Percentiles rank a stretch among this genome's conserved stretches.
phyloP scores from a whole-genome alignment of 2,113 vertebrate species.

The Gambusia holbrooki region DNA sequence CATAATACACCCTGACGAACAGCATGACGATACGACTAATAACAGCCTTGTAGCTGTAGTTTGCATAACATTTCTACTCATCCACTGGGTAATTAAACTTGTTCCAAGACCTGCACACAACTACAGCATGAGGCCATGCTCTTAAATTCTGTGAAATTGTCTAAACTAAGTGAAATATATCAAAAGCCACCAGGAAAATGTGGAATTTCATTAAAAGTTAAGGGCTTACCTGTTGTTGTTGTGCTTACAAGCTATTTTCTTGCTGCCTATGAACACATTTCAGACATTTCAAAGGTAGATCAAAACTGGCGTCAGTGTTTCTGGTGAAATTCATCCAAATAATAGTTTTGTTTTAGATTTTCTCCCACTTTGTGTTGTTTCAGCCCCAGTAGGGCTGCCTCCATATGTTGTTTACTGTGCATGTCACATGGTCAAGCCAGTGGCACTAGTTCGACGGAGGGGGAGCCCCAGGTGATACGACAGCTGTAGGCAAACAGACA shows the following conservation, averaged over 20 bases:
- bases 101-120: slow-evolving; percentile 24
- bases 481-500: slow-evolving; percentile 57
- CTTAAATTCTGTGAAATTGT: not conserved
- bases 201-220: not conserved
- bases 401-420: slow-evolving; percentile 66
- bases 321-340: not conserved
- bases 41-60: slow-evolving; percentile 60
- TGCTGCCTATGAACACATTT: too few relatives aligned
- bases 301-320: too few relatives aligned
- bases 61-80: slow-evolving; percentile 44
- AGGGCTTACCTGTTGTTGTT: too few relatives aligned
- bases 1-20: slow-evolving; percentile 71
- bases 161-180: not conserved
- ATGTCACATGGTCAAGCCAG: slow-evolving; percentile 60
- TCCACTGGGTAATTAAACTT: slow-evolving; percentile 41
- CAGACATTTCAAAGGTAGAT: too few relatives aligned
- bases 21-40: slow-evolving; percentile 68
- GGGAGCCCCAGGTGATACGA: slow-evolving; percentile 55
- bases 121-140: not conserved
- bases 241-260: too few relatives aligned
- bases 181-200: not conserved
- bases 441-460: slow-evolving; percentile 37
- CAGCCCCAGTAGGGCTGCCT: slow-evolving; percentile 28
- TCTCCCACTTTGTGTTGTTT: slow-evolving; percentile 14
- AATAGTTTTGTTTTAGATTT: not conserved